phyloP scores from a whole-genome alignment of 2,888 invertebrate species.

The Sialis lutaria region DNA sequence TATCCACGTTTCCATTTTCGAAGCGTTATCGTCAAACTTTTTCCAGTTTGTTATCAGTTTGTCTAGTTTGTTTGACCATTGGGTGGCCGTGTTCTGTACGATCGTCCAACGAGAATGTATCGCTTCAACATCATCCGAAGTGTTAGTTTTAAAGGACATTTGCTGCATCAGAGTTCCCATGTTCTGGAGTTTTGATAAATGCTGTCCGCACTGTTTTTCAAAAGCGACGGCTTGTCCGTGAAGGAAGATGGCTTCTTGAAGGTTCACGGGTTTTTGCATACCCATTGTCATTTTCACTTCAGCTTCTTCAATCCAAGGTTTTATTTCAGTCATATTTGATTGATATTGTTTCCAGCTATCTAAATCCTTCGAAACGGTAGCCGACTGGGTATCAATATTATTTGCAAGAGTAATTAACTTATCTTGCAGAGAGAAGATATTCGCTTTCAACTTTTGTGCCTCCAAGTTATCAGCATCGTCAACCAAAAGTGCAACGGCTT shows the following conservation, averaged over 20 bases:
- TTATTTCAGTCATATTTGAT: conserved; percentile 56
- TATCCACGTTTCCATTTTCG: conserved; percentile 64
- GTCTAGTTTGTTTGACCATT: conserved; percentile 62
- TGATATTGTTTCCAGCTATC: conserved; percentile 77
- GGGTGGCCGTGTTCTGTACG: conserved; percentile 61
- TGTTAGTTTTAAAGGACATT: conserved; percentile 55
- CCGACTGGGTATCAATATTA: conserved; percentile 58
- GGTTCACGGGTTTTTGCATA: conserved; percentile 53
- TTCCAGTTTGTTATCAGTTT: conserved; percentile 67
- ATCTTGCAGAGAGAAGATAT: conserved; percentile 57
- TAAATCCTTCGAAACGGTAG: conserved; percentile 58
- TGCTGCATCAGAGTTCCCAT: conserved; percentile 57
- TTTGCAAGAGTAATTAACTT: conserved; percentile 60
- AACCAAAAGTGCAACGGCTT: conserved; percentile 52
- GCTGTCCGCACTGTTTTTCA: conserved; percentile 59
- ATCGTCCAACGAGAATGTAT: conserved; percentile 71
- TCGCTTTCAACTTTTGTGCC: conserved; percentile 54
- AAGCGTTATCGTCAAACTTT: conserved; percentile 60
- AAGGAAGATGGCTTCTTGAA: conserved; percentile 67
- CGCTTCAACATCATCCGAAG: conserved; percentile 70
- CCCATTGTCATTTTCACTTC: conserved; percentile 61
- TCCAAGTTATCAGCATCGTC: conserved; percentile 49
- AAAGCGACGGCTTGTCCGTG: conserved; percentile 55
- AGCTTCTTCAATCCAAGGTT: conserved; percentile 78
- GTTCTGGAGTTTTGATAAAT: conserved; percentile 55